Conservation (phyloP, 2,113 vertebrate species). For the Oncorhynchus gorbuscha region DNA sequence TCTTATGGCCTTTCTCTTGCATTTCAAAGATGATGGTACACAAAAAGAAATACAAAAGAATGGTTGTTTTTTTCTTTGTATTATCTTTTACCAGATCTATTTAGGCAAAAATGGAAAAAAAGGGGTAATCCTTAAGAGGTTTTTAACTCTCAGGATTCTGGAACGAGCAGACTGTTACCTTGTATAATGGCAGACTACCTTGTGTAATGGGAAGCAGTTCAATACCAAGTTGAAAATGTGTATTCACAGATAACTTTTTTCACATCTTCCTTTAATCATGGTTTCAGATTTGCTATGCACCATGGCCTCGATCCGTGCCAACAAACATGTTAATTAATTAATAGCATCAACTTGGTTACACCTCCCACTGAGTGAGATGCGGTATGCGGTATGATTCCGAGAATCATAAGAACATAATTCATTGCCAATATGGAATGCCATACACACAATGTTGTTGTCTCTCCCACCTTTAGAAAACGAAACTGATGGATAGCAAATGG, state of each 20-base stretch:
- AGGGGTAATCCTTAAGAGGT: no score
- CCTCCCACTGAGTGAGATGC: slow-evolving; percentile 13
- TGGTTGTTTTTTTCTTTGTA: no score
- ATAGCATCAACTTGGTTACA: slow-evolving; percentile 17
- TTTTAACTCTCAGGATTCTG: no score
- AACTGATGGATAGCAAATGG: background rate
- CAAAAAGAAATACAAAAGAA: no score
- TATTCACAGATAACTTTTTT: background rate
- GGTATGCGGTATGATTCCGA: slow-evolving; percentile 18
- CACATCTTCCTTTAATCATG: slow-evolving; percentile 20
- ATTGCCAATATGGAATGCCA: background rate
- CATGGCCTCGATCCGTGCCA: slow-evolving; percentile 7
- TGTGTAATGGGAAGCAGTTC: background rate
- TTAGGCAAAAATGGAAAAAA: no score
- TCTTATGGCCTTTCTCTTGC: no score
- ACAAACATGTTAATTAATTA: slow-evolving; percentile 34
- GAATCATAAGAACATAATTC: slow-evolving; percentile 19
- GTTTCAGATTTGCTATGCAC: background rate
- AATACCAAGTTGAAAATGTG: background rate
- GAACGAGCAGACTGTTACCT: no score
- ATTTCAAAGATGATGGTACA: no score
- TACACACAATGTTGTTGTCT: background rate
- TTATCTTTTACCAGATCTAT: no score
- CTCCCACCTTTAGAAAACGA: background rate
- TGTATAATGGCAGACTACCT: no score